These are phyloP conservation scores for Halisarca cf. caerulea DNA, from an alignment of 37 sponge, comb jelly and placozoan genomes.

Conservation along the genomic window DNA sequence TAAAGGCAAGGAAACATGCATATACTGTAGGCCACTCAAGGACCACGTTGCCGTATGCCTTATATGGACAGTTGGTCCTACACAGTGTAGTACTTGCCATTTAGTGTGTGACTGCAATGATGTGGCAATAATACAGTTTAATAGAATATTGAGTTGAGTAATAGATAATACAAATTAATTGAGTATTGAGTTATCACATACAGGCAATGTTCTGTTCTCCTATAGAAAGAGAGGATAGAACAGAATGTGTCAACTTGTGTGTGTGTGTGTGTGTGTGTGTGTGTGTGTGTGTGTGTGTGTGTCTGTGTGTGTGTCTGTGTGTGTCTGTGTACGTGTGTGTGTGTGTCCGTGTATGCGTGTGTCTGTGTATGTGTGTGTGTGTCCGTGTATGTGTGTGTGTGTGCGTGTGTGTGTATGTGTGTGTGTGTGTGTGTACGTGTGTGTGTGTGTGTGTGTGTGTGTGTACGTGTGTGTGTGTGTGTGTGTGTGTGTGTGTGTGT, in stretches of 20 bases:
- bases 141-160: no score
- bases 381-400: slow-evolving; percentile 39
- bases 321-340: slow-evolving; percentile 29
- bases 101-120: no score
- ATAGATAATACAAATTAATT: no score
- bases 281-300: slow-evolving; percentile 1
- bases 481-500: slow-evolving; percentile 41
- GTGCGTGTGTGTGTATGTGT: slow-evolving; percentile 41
- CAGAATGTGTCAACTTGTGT: background rate
- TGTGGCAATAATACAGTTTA: no score
- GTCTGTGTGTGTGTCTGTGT: background rate
- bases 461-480: slow-evolving; percentile 38
- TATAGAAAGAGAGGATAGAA: no score
- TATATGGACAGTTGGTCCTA: no score
- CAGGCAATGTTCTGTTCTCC: no score
- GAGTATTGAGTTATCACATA: no score
- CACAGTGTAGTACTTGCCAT: no score
- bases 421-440: slow-evolving; percentile 34
- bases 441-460: slow-evolving; percentile 21
- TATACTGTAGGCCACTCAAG: no score
- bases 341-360: slow-evolving; percentile 38
- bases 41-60: no score
- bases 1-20: no score
- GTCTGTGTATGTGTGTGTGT: slow-evolving; percentile 41
- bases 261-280: background rate